phyloP scores from a whole-genome alignment of 2,888 invertebrate species.

The Thalpophila matura region DNA sequence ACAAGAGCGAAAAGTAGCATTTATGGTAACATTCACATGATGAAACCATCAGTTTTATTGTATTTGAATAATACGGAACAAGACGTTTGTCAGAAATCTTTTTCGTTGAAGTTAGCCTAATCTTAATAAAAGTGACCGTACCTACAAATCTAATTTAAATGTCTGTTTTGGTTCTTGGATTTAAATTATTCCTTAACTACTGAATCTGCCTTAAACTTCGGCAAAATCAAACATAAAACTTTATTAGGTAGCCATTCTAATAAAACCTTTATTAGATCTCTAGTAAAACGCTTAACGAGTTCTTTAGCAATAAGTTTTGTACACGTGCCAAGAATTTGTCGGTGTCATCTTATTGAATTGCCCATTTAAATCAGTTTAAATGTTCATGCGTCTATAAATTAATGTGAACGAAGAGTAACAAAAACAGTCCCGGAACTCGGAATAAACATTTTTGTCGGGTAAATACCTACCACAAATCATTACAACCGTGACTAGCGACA shows the following conservation, averaged over 20 bases:
- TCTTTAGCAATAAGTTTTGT: conserved; percentile 41
- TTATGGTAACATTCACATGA: conserved; percentile 50
- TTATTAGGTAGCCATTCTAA: conserved; percentile 23
- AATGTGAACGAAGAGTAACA: conserved; percentile 27
- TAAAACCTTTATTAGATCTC: conserved; percentile 24
- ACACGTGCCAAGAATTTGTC: conserved; percentile 45
- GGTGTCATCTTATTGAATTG: conserved; percentile 45
- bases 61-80: conserved; percentile 14
- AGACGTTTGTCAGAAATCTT: background rate
- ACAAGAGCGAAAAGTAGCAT: conserved; percentile 56
- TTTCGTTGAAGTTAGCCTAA: background rate
- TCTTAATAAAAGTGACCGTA: background rate
- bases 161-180: background rate
- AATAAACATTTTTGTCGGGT: conserved; percentile 59
- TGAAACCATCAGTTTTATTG: conserved; percentile 48
- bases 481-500: conserved; percentile 67
- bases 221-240: conserved; percentile 22
- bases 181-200: conserved; percentile 8
- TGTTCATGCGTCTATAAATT: conserved; percentile 21
- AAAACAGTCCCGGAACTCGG: conserved; percentile 53
- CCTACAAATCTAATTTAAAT: background rate
- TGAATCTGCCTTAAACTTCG: background rate
- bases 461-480: conserved; percentile 66
- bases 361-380: conserved; percentile 47
- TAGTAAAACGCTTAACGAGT: conserved; percentile 32